phyloP scores from a whole-genome alignment of 2,888 invertebrate genomes.

The Drosophila maculinotata region DNA sequence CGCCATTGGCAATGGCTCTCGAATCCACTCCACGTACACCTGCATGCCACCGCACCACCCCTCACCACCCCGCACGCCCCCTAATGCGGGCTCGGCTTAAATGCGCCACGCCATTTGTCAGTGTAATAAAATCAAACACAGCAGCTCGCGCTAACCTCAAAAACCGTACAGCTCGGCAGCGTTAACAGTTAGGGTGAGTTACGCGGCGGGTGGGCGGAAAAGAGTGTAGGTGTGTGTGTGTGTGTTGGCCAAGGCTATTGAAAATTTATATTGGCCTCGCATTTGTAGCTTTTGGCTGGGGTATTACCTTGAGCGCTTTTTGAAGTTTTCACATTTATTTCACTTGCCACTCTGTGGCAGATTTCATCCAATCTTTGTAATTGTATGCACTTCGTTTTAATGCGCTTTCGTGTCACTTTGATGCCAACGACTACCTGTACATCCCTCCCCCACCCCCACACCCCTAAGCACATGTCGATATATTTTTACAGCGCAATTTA shows the following conservation, averaged over 20 bases:
- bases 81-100: conserved; percentile 69
- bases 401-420: conserved; percentile 73
- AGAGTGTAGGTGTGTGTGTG: not conserved
- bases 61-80: not conserved
- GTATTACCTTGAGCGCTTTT: conserved; percentile 78
- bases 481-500: conserved; percentile 79
- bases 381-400: conserved; percentile 79
- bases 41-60: not conserved
- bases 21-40: conserved; percentile 10
- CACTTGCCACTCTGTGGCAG: conserved; percentile 61
- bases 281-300: conserved; percentile 70
- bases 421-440: conserved; percentile 12
- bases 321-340: conserved; percentile 80
- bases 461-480: conserved; percentile 59
- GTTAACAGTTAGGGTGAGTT: conserved; percentile 22
- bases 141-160: conserved; percentile 68
- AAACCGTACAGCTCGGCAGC: conserved; percentile 46
- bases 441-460: not conserved
- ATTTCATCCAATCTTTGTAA: conserved; percentile 77
- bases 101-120: conserved; percentile 79
- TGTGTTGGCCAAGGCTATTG: conserved; percentile 56
- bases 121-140: conserved; percentile 82
- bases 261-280: conserved; percentile 76
- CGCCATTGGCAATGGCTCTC: conserved; percentile 32
- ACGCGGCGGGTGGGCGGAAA: not conserved